phyloP scores from a whole-genome alignment of 2,113 vertebrate species.

The Perca schrenkii region DNA sequence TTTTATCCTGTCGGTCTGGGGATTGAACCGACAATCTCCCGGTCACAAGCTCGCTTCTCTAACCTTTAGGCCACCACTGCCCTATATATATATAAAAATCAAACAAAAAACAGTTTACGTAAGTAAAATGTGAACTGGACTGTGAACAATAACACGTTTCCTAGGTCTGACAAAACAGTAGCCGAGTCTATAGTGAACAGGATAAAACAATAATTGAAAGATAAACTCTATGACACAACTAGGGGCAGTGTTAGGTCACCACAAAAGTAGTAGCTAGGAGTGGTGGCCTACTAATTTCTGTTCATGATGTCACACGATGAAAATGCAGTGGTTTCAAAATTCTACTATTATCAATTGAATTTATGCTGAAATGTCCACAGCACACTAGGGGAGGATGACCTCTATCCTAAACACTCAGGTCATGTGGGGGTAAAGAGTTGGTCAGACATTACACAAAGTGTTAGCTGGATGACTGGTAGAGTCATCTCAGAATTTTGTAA shows the following conservation, averaged over 20 bases:
- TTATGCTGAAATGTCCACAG: conserved; percentile 50
- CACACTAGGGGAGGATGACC: conserved; percentile 26
- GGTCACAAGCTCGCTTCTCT: too few species aligned
- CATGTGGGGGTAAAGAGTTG: conserved; percentile 39
- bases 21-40: too few species aligned
- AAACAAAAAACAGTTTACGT: conserved; percentile 50
- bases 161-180: conserved; percentile 56
- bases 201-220: conserved; percentile 61
- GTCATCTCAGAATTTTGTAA: conserved; percentile 60
- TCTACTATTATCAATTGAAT: conserved; percentile 52
- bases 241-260: conserved; percentile 53
- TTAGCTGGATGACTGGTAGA: conserved; percentile 43
- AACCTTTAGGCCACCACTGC: too few species aligned
- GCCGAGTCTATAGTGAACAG: conserved; percentile 59
- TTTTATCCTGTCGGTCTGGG: too few species aligned
- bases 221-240: conserved; percentile 60
- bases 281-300: conserved; percentile 52
- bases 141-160: conserved; percentile 55
- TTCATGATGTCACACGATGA: conserved; percentile 32
- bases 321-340: conserved; percentile 52
- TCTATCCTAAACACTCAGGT: conserved; percentile 41
- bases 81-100: conserved; percentile 63
- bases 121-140: conserved; percentile 62
- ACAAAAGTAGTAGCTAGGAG: conserved; percentile 41
- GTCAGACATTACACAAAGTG: conserved; percentile 40